Conservation (phyloP, 64 coral and sea anemone species). For the Montipora capricornis region DNA sequence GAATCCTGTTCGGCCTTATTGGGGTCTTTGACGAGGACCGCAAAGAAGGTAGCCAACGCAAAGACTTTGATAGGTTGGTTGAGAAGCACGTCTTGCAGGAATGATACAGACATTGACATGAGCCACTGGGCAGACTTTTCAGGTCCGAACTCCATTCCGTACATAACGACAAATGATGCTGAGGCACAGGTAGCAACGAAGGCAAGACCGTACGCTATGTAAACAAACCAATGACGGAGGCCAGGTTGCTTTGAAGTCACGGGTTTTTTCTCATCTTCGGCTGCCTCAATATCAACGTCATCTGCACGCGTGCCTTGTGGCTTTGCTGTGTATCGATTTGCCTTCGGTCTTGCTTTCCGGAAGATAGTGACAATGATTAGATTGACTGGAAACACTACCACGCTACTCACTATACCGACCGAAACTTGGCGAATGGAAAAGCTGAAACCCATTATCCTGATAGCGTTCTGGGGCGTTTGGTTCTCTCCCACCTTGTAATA, state of each 20-base stretch:
- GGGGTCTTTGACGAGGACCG: conserved; percentile 65
- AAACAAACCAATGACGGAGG: conserved; percentile 65
- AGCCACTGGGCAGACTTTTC: conserved; percentile 83
- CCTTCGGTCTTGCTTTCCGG: conserved; percentile 10
- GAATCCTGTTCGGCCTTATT: conserved; percentile 53
- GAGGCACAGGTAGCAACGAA: conserved; percentile 25
- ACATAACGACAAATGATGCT: conserved; percentile 74
- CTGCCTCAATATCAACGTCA: background rate
- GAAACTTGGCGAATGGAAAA: conserved; percentile 50
- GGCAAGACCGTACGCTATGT: conserved; percentile 65
- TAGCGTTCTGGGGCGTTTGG: background rate
- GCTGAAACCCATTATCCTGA: conserved; percentile 54
- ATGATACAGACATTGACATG: conserved; percentile 44
- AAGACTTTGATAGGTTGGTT: conserved; percentile 55
- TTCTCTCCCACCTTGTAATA: conserved; percentile 52
- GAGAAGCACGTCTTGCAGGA: conserved; percentile 42
- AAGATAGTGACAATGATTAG: conserved; percentile 70
- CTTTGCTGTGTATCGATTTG: background rate
- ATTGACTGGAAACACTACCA: conserved; percentile 69
- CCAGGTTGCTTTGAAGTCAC: background rate
- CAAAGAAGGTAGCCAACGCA: conserved; percentile 19
- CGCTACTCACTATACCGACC: conserved; percentile 64
- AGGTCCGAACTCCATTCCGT: conserved; percentile 70
- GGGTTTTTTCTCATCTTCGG: background rate
- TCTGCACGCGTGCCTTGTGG: background rate